These are phyloP conservation scores for Furcifer pardalis DNA, from an alignment of 2,797 vertebrate genomes.

Conservation along the genomic window DNA sequence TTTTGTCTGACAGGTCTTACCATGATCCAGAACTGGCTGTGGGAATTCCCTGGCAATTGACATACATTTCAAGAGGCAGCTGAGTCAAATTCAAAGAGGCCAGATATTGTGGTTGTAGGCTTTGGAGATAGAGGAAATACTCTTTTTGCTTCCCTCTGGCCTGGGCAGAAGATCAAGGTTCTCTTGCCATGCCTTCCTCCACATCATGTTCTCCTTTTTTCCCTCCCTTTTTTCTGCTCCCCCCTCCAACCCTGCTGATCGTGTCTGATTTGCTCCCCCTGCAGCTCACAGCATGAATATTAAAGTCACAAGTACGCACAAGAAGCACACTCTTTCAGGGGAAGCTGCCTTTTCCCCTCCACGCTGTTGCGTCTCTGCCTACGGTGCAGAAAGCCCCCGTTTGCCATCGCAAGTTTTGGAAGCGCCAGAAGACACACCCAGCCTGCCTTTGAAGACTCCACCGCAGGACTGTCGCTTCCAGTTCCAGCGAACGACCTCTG, in stretches of 20 bases:
- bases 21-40: neutral
- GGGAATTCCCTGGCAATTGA: neutral
- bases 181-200: no score
- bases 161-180: neutral
- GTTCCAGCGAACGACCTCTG: neutral
- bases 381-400: neutral
- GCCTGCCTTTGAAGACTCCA: neutral
- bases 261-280: slow-evolving; percentile 25
- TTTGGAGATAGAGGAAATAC: neutral
- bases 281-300: slow-evolving; percentile 9
- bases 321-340: neutral
- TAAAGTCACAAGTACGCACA: neutral
- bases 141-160: neutral
- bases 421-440: neutral
- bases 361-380: no score
- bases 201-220: neutral
- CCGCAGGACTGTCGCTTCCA: neutral
- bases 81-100: neutral
- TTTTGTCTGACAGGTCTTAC: neutral
- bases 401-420: neutral
- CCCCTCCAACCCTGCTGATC: neutral
- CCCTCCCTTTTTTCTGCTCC: no score
- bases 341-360: neutral
- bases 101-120: no score
- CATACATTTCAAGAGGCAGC: no score